phyloP scores from a whole-genome alignment of 1,140 invertebrate species.

The Acromyrmex charruanus region DNA sequence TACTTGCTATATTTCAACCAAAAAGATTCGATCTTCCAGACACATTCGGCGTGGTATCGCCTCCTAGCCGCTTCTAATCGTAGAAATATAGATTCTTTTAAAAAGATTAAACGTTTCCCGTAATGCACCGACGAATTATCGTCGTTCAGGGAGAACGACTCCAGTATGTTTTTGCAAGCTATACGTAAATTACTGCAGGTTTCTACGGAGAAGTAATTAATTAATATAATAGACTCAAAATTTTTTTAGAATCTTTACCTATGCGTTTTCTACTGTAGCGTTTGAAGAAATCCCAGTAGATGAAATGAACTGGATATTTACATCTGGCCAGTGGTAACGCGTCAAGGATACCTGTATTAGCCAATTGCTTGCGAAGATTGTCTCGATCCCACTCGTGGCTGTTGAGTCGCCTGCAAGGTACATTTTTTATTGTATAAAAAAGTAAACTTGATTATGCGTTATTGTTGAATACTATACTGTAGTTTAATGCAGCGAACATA shows the following conservation, averaged over 20 bases:
- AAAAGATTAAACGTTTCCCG: conserved; percentile 61
- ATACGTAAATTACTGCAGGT: not conserved
- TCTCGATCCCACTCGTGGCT: conserved; percentile 47
- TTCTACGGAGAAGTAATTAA: conserved; percentile 2
- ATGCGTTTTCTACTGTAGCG: conserved; percentile 45
- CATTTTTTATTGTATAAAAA: conserved; percentile 10
- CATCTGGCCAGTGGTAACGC: conserved; percentile 75
- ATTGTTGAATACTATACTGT: conserved; percentile 65
- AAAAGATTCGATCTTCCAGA: conserved; percentile 64
- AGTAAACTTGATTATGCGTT: not conserved
- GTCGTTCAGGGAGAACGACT: not conserved
- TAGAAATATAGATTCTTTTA: conserved; percentile 44
- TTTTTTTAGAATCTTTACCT: conserved; percentile 17
- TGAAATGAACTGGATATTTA: conserved; percentile 75
- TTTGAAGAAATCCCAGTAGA: conserved; percentile 75
- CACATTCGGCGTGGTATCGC: conserved; percentile 28
- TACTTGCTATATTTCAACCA: conserved; percentile 61
- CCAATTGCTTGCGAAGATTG: conserved; percentile 77
- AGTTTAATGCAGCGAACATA: conserved; percentile 80
- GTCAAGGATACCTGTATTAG: conserved; percentile 76
- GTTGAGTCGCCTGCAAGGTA: conserved; percentile 20
- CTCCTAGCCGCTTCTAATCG: conserved; percentile 55
- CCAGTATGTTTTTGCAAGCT: conserved; percentile 40
- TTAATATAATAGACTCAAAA: not conserved
- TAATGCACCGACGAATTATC: conserved; percentile 25